A percentile compares a stretch with the other conserved stretches of the same genome.
phyloP scores from a whole-genome alignment of 2,797 vertebrate species.

The Sebastes minor region DNA sequence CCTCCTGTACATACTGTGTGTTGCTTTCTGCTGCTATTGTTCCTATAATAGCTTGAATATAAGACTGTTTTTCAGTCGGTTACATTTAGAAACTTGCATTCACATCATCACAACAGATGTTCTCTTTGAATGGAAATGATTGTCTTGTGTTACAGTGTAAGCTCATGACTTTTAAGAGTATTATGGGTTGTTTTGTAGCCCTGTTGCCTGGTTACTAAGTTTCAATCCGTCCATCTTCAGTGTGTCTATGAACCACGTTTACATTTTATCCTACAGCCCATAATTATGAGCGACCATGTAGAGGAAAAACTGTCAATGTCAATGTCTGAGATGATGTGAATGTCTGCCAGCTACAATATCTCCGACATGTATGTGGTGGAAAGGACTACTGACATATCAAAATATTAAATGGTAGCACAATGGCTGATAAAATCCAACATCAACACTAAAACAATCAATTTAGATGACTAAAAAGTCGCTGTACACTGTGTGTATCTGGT shows the following conservation, averaged over 20 bases:
- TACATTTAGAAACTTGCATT: neutral
- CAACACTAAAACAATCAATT: no score
- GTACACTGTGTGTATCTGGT: no score
- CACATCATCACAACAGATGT: neutral
- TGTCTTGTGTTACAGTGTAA: neutral
- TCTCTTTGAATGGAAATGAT: neutral
- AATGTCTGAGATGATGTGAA: neutral
- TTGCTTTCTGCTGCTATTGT: conserved; percentile 8
- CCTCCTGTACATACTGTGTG: conserved; percentile 32
- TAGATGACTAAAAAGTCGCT: no score
- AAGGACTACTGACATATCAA: no score
- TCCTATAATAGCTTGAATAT: neutral
- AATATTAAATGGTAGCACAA: no score
- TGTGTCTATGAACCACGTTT: neutral
- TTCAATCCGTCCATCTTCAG: neutral
- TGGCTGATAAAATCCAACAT: no score
- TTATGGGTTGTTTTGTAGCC: neutral
- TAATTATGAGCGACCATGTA: neutral
- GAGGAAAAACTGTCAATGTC: neutral
- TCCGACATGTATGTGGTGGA: neutral
- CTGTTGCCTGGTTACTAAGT: no score
- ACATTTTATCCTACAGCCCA: neutral
- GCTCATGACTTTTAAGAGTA: neutral
- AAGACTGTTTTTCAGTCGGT: neutral
- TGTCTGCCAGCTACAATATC: neutral